phyloP scores from a whole-genome alignment of 37 sponge, comb jelly and placozoan species.

The Ianthella basta region DNA sequence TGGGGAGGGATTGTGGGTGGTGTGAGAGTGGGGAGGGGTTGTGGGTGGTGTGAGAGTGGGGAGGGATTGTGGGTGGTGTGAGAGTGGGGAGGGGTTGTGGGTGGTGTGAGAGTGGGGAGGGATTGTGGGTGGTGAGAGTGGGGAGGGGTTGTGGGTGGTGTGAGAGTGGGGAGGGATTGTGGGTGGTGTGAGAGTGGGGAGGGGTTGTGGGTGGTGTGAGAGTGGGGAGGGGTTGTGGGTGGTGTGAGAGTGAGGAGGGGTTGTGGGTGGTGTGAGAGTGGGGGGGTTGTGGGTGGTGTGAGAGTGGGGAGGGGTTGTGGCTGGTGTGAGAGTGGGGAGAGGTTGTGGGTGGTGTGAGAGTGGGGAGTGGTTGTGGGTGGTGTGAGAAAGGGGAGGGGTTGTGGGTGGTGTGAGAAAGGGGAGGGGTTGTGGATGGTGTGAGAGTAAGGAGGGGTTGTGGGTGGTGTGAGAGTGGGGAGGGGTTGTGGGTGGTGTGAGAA shows the following conservation, averaged over 20 bases:
- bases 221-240: background rate
- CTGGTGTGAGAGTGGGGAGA: too few species aligned
- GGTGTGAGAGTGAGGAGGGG: background rate
- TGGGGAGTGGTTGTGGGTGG: background rate
- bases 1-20: too few species aligned
- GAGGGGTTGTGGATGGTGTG: background rate
- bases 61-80: slow-evolving; percentile 36
- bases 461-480: too few species aligned
- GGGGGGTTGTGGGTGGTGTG: too few species aligned
- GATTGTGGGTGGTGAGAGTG: background rate
- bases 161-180: background rate
- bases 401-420: background rate
- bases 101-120: background rate
- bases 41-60: too few species aligned
- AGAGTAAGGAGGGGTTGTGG: too few species aligned
- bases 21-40: background rate
- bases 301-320: too few species aligned
- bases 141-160: too few species aligned
- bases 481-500: too few species aligned
- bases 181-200: too few species aligned
- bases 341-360: too few species aligned
- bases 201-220: slow-evolving; percentile 37
- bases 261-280: background rate
- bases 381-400: slow-evolving; percentile 29
- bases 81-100: background rate